phyloP scores from a whole-genome alignment of 2,888 invertebrate genomes.

The Pinctada fucata region DNA sequence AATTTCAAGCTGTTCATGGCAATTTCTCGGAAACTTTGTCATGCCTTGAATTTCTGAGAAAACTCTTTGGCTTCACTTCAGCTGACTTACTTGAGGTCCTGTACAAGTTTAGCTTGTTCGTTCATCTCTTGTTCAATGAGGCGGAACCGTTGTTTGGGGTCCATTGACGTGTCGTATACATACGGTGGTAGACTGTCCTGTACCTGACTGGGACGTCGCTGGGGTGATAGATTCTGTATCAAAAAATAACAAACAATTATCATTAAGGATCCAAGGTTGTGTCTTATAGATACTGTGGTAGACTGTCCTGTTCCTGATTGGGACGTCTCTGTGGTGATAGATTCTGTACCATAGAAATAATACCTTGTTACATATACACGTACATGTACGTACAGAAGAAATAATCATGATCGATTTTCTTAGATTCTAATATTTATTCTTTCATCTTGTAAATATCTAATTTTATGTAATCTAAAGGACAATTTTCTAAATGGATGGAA shows the following conservation, averaged over 20 bases:
- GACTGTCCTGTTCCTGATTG: slow-evolving; percentile 63
- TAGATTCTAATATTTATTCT: too few relatives aligned
- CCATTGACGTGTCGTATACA: slow-evolving; percentile 75
- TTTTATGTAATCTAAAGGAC: too few relatives aligned
- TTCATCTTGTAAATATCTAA: too few relatives aligned
- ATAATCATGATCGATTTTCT: too few relatives aligned
- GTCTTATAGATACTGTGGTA: too few relatives aligned
- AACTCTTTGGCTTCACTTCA: too few relatives aligned
- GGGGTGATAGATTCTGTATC: slow-evolving; percentile 80
- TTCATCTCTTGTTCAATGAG: slow-evolving; percentile 98
- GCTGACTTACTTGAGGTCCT: slow-evolving; percentile 84
- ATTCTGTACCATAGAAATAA: slow-evolving; percentile 80
- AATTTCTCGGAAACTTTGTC: too few relatives aligned
- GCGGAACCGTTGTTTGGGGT: slow-evolving; percentile 84
- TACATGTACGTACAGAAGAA: too few relatives aligned
- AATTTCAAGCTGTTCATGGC: too few relatives aligned
- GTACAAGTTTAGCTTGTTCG: slow-evolving; percentile 96
- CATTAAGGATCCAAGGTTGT: background rate
- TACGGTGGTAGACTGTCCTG: slow-evolving; percentile 88
- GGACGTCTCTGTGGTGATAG: slow-evolving; percentile 76
- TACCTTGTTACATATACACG: slow-evolving; percentile 82
- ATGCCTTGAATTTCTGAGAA: too few relatives aligned
- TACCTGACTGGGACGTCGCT: slow-evolving; percentile 81
- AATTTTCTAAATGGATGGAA: too few relatives aligned
- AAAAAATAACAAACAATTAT: background rate